Evolutionary conservation across 2,797 vertebrate genomes (phyloP), one percentile per base, ranked within the genome.

Genomic region (Crossoptilon crossoptilon): DNA sequence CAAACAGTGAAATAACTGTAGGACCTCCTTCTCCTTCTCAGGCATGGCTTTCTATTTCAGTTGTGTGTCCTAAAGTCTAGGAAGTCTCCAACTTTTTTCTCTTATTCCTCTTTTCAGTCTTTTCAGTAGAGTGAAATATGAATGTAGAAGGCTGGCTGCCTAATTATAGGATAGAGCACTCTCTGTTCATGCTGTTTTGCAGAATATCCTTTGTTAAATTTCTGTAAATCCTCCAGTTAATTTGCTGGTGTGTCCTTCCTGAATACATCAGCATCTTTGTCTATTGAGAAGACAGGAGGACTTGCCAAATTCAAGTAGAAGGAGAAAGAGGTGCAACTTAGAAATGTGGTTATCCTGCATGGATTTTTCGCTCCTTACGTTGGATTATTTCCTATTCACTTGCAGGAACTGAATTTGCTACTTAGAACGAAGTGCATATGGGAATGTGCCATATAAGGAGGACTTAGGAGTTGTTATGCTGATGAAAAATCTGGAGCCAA

Each of bases 311-410:
- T 48, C 5, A 60, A 8, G 7, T 59, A 51, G 55, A 67, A 44
- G 9, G n/a, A 76, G 41, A 77, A 59, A 33, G 49, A 72, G 8
- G 1, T n/a, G 33, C 10, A 3, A 17, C 71, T 85, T 9, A 15
- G 19, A 9, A 69, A 74, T 77, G 1, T 14, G 46, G 41, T 1
- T 80, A 11, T n/a, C 7, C 18, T 56, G 17, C 31, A 3, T 2
- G 43, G 35, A 29, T 63, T 79, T 79, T 75, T 27, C 10, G n/a
- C 79, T 90, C 41, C 80, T 88, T 93, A 86, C 90, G 83, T 84
- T 56, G 37, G 29, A 51, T 29, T 80, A 37, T 66, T 93, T 73
- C 31, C 55, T 92, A 37, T 69, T 80, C 24, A 81, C 44, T 67
- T 44, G 21, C 49, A 64, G 89, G 59, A 82, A 49, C 9, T 37